Percentiles rank a stretch among this genome's conserved stretches.
phyloP scores from a whole-genome alignment of 1,140 invertebrate genomes.

The Dolichoris vasculosae region DNA sequence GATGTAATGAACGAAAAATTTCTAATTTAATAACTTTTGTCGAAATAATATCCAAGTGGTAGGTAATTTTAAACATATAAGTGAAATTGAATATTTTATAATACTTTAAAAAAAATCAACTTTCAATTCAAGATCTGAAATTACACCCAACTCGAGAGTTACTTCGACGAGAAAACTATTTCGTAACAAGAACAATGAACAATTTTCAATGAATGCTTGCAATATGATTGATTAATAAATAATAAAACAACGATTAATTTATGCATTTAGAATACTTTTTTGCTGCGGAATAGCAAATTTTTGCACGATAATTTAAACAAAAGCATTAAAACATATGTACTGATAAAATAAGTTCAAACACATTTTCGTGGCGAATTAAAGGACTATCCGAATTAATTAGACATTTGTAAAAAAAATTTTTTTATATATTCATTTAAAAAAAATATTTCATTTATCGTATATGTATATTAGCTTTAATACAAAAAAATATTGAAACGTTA shows the following conservation, averaged over 20 bases:
- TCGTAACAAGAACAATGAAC: not conserved
- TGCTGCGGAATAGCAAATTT: not conserved
- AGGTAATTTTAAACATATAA: not conserved
- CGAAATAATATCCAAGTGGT: too few species aligned
- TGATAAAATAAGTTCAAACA: not conserved
- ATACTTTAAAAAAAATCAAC: not conserved
- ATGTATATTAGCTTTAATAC: too few species aligned
- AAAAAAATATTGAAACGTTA: too few species aligned
- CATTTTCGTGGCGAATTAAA: not conserved
- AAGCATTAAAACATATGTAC: not conserved
- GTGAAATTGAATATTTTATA: not conserved
- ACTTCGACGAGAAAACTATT: not conserved
- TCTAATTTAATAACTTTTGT: too few species aligned
- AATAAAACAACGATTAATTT: not conserved
- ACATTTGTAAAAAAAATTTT: too few species aligned
- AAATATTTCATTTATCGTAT: too few species aligned
- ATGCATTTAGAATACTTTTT: slow-evolving; percentile 5
- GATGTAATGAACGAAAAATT: too few species aligned
- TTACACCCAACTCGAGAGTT: not conserved
- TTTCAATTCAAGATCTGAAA: not conserved
- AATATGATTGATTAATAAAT: not conserved
- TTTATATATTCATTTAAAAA: too few species aligned
- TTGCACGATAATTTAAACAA: not conserved
- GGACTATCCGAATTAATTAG: not conserved
- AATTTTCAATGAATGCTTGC: not conserved